Percentiles rank a stretch among this genome's conserved stretches.
phyloP scores from a whole-genome alignment of 1,140 invertebrate species.

The Lucilia cuprina region DNA sequence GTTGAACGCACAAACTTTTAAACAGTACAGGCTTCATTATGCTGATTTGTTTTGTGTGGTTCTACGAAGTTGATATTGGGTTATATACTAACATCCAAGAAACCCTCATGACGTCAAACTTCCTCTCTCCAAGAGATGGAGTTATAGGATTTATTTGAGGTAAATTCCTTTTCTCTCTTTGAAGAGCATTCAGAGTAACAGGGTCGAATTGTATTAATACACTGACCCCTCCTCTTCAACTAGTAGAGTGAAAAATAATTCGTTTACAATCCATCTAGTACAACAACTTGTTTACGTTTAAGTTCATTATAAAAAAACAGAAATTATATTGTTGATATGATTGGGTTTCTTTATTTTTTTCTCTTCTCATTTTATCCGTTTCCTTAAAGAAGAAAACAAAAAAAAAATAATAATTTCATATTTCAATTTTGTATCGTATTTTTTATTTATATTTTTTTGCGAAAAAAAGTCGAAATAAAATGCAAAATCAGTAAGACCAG shows the following conservation, averaged over 20 bases:
- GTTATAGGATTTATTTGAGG: too few relatives aligned
- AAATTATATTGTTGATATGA: neutral
- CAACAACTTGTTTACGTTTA: neutral
- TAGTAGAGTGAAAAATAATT: neutral
- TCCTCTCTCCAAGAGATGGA: too few relatives aligned
- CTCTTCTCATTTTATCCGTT: neutral
- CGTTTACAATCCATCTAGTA: neutral
- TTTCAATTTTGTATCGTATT: neutral
- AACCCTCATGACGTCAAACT: too few relatives aligned
- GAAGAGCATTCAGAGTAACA: too few relatives aligned
- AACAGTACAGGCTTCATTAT: too few relatives aligned
- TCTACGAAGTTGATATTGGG: too few relatives aligned
- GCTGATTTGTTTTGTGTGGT: too few relatives aligned
- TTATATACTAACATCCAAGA: too few relatives aligned
- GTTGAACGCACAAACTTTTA: too few relatives aligned
- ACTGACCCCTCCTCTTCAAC: too few relatives aligned
- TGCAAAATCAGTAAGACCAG: conserved; percentile 63
- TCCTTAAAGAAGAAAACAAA: neutral
- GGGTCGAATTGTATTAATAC: too few relatives aligned
- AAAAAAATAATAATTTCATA: neutral
- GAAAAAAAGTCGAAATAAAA: conserved; percentile 46
- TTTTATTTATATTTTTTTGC: neutral
- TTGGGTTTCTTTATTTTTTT: neutral
- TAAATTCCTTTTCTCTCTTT: too few relatives aligned
- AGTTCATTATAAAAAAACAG: neutral